Evolutionary conservation across 1,140 invertebrate species (phyloP), one percentile per base, ranked within the genome.

Genomic region (Pogonus chalceus): DNA sequence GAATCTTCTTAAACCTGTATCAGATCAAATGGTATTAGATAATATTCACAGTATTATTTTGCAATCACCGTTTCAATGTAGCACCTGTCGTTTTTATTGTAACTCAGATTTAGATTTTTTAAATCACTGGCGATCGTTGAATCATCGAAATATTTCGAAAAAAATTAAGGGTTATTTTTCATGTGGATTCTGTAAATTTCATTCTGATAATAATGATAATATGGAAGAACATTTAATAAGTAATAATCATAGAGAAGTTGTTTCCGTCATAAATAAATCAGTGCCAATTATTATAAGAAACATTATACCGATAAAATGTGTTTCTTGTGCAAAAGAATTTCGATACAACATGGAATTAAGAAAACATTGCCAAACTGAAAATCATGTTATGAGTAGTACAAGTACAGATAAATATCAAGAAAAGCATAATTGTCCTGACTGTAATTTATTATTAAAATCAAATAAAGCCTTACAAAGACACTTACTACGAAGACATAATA

Each of bases 1-100:
- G 55, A 73, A 76, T 54, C 71, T 74, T n/a, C 70, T 67, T 43
- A 73, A 73, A 52, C 67, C 69, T 18, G 67, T 68, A 22, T 77
- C 79, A 31, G 72, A 73, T 56, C 66, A 72, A 20, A 76, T 87
- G 60, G 79, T 91, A 37, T 71, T 90, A 20, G 78, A 83, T 43
- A 87, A 92, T 67, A 88, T 90, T 65, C 77, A 74, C 51, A 80
- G 80, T 56, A 82, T 91, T 59, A 82, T 90, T 1, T 75, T 80
- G 26, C 83, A 90, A 59, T 84, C 85, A 53, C 87, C 87, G 0
- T 93, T 86, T 64, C 89, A 91, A 66, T 94, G 90, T 63, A 78
- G 78, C 20, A 73, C 84, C 1, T 94, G 90, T 69, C 80, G 80
- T 43, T 93, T 89, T 69, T 93, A 90, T 69, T 87, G 84, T 59